Evolutionary conservation across 2,797 vertebrate genomes (phyloP), one percentile per base, ranked within the genome.

Genomic region (Manis pentadactyla): DNA sequence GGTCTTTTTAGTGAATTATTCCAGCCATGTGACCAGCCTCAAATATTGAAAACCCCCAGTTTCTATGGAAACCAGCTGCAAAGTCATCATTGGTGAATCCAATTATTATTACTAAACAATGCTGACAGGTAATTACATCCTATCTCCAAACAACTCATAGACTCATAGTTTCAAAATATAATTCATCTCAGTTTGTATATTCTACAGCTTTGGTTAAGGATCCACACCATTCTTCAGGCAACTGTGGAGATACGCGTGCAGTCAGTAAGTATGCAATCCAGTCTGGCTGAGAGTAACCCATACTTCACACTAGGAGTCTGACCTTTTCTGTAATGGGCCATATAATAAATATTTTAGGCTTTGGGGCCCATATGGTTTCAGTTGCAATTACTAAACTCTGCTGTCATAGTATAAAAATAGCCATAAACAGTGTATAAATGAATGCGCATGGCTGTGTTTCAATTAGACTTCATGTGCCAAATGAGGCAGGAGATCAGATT

Each of bases 401-500:
- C 34, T 53, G 7, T 55, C 42, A 34, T 55, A 51, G 34, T 49
- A 63, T 82, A 66, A 93, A 91, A 77, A n/a, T 49, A 63, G 42
- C 49, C 55, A 69, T 31, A 42, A 21, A 71, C 6, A 79, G 39
- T 9, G 42, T 25, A 27, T 66, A 82, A 64, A 53, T 73, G 18
- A 94, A 61, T 64, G 29, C 27, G 14, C 3, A 15, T 57, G 31
- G 3, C 4, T 90, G 51, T 94, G 63, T 74, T 63, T 91, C n/a
- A 92, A 4, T 69, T 88, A 94, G 42, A 71, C 31, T 81, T 78
- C 75, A 94, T 31, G 23, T 74, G 71, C 18, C 49, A 86, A 85
- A 81, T 63, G 69, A 84, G 18, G 34, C 37, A 84, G 15, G 59
- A 42, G 18, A 55, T 79, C 46, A 84, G 25, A 29, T 61, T n/a